Conservation (phyloP, 2,888 invertebrate species). For the Drosophila stalkeri region DNA sequence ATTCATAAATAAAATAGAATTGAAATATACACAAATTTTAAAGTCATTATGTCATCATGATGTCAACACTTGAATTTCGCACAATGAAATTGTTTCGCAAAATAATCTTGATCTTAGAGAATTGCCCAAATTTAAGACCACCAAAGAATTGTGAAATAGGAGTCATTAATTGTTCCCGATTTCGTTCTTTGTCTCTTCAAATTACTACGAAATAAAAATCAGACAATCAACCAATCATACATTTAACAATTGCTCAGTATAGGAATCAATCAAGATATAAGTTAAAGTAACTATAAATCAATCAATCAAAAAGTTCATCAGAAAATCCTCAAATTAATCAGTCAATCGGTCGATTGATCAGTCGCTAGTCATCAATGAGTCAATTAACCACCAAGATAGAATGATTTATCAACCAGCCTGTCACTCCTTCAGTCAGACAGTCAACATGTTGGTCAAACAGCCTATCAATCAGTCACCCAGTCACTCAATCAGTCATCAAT, state of each 20-base stretch:
- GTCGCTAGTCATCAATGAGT: not conserved
- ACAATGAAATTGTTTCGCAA: not conserved
- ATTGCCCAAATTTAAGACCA: not conserved
- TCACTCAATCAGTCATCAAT: not conserved
- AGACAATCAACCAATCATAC: no score
- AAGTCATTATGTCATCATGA: conserved; percentile 1
- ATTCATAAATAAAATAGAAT: no score
- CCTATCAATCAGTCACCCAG: not conserved
- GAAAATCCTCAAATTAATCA: no score
- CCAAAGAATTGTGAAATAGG: not conserved
- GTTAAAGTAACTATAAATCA: no score
- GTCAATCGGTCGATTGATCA: no score
- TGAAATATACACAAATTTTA: not conserved
- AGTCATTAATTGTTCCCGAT: no score
- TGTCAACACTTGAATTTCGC: not conserved
- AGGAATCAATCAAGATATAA: no score
- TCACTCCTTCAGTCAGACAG: not conserved
- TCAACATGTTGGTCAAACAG: not conserved
- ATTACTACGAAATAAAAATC: no score
- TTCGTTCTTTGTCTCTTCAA: no score
- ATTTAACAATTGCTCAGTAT: no score
- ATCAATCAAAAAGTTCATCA: no score
- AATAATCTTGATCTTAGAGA: not conserved
- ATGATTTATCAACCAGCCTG: not conserved
- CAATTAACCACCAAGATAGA: no score